phyloP scores from a whole-genome alignment of 2,888 invertebrate genomes.

The Sesamia inferens region DNA sequence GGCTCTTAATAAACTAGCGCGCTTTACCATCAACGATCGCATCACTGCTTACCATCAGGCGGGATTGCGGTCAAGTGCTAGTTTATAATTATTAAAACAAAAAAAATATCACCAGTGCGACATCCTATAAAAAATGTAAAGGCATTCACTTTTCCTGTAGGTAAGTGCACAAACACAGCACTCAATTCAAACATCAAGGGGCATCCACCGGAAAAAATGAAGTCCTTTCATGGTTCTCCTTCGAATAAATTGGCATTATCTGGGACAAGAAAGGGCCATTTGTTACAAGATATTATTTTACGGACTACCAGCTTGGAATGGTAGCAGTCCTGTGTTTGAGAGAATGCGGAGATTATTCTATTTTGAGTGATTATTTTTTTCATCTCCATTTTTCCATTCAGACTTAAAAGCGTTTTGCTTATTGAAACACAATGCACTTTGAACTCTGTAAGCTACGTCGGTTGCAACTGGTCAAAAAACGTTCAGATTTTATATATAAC shows the following conservation, averaged over 20 bases:
- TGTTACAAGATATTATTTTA: constrained; percentile 40
- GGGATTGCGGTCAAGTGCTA: too few species aligned
- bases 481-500: too few species aligned
- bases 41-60: too few species aligned
- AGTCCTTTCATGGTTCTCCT: background rate
- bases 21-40: too few species aligned
- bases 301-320: constrained; percentile 1
- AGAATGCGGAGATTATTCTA: constrained; percentile 2
- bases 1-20: too few species aligned
- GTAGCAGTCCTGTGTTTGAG: background rate
- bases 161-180: constrained; percentile 7
- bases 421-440: too few species aligned
- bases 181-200: background rate
- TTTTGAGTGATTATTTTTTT: constrained; percentile 4
- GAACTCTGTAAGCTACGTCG: too few species aligned
- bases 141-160: background rate
- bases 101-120: background rate
- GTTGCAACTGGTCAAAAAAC: too few species aligned
- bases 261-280: constrained; percentile 23
- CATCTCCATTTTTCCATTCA: background rate
- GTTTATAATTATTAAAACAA: too few species aligned
- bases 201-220: constrained; percentile 1
- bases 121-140: background rate
- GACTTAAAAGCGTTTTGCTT: background rate
- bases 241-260: constrained; percentile 5